These are phyloP conservation scores for Coccyzus lansbergi DNA, from an alignment of 2,797 vertebrate genomes.

Conservation along the genomic window DNA sequence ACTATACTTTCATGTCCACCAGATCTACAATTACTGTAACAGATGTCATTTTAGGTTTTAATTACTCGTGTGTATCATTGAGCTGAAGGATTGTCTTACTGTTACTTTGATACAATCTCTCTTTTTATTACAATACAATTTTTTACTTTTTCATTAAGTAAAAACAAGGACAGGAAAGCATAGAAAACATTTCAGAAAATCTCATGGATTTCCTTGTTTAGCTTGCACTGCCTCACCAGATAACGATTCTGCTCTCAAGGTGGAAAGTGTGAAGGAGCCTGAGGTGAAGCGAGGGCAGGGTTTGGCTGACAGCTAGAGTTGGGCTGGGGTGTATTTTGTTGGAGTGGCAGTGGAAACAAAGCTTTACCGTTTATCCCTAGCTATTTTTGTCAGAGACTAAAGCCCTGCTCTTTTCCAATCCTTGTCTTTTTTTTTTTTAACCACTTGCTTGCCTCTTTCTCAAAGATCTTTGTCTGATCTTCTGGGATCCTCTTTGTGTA, in stretches of 20 bases:
- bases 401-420: not conserved
- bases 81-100: not conserved
- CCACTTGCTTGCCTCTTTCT: not conserved
- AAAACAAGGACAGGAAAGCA: not conserved
- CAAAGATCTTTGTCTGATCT: not conserved
- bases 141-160: not conserved
- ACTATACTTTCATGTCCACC: not conserved
- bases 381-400: slow-evolving; percentile 20
- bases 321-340: slow-evolving; percentile 26
- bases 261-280: not conserved
- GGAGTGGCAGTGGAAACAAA: slow-evolving; percentile 21
- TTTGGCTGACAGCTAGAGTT: not conserved
- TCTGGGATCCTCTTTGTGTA: not conserved
- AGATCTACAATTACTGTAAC: not conserved
- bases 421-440: not conserved
- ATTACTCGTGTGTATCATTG: not conserved
- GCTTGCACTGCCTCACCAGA: not conserved
- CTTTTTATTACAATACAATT: not conserved
- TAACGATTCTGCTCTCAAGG: not conserved
- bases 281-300: slow-evolving; percentile 23
- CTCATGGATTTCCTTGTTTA: not conserved
- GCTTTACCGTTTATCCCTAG: slow-evolving; percentile 14
- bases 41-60: not conserved
- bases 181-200: not conserved
- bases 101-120: not conserved